Base-by-base conservation (phyloP, 2,888 invertebrate genomes). In the Ephialtes manifestator region DNA sequence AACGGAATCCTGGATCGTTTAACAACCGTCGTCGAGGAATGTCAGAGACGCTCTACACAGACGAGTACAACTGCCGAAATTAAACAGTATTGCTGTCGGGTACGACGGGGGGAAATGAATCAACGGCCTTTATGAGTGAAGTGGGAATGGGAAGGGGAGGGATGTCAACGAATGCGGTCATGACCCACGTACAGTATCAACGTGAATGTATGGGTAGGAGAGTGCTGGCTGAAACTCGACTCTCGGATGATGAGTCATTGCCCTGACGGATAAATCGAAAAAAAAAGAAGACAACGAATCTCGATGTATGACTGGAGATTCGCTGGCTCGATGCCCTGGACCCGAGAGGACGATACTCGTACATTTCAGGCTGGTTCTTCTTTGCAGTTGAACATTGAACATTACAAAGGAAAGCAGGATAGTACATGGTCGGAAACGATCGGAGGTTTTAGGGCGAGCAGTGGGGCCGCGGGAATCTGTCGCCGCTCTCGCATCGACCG, bases 401-500 rank as follows among this genome's bases (percentile, higher is more conserved):
- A 77, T 84, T 74, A n/a, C 68, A 48, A 55, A 51, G 72, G 46
- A 63, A 53, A 67, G 24, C 24, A 1, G 2, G 68, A 55, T 46
- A 70, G 53, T 84, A 74, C 58, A 60, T 35, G 63, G 75, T 79
- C 81, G 78, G 78, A 75, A 83, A 74, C 72, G 80, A 83, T 80
- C 67, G 67, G 72, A 39, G 80, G 72, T 83, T 85, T 80, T 43
- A 48, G 74, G 53, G 70, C 71, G 71, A 60, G 51, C 15, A 63
- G 67, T 60, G 85, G 78, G 75, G 78, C 60, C 68, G 78, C 68
- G 68, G 48, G 75, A 81, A 85, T 79, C 60, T 79, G 83, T 83
- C 83, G 79, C 75, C 65, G 74, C 55, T 39, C 24, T 82, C 67
- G 75, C 75, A 85, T 85, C 85, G 85, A 85, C 85, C 85, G 85